phyloP scores from a whole-genome alignment of 2,113 vertebrate genomes.

The Excalfactoria chinensis region DNA sequence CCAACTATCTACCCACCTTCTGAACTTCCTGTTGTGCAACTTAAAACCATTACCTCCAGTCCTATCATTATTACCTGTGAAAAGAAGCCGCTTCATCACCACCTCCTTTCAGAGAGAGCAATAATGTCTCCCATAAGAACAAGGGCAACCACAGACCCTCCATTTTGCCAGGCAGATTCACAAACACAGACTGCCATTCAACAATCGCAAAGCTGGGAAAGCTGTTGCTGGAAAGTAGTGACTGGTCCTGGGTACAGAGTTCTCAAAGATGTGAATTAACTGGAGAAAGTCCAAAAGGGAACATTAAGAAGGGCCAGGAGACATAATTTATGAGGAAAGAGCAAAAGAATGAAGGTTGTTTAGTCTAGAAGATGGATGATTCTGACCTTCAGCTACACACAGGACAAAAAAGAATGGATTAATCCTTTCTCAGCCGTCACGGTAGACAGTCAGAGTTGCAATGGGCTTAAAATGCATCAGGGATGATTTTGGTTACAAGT shows the following conservation, averaged over 20 bases:
- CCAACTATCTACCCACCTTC: too few relatives aligned
- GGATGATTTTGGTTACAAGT: not conserved
- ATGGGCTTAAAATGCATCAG: not conserved
- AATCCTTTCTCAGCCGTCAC: not conserved
- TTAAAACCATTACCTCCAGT: too few relatives aligned
- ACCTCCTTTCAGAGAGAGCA: too few relatives aligned
- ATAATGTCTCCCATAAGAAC: too few relatives aligned
- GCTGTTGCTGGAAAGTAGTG: not conserved
- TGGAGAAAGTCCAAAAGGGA: not conserved
- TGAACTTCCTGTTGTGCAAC: too few relatives aligned
- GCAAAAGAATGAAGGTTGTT: not conserved
- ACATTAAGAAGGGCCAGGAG: not conserved
- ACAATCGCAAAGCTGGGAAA: not conserved
- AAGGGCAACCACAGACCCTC: not conserved
- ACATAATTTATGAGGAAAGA: not conserved
- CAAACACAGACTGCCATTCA: constrained; percentile 11
- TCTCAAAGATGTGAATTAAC: not conserved
- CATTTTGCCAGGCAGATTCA: not conserved
- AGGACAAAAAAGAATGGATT: not conserved
- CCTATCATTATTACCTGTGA: too few relatives aligned
- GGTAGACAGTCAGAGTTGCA: not conserved
- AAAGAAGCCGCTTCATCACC: too few relatives aligned
- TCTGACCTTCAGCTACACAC: not conserved
- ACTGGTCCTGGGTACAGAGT: not conserved
- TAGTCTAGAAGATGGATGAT: not conserved